Conservation (phyloP, 2,113 vertebrate species). For the Sinocyclocheilus maitianheensis region DNA sequence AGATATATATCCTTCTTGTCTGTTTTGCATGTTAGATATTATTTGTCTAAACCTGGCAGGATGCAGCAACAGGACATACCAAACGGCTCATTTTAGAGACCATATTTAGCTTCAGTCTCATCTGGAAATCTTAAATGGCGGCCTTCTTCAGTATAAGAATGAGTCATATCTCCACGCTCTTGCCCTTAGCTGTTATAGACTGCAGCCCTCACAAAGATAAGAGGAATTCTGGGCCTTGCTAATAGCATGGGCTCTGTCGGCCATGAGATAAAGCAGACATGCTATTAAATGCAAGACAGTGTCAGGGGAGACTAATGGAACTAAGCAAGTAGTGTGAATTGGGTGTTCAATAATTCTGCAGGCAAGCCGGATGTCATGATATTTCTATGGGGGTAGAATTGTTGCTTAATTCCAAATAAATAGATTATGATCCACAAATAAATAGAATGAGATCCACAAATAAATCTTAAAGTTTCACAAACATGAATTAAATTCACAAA, state of each 20-base stretch:
- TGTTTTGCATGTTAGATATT: not conserved
- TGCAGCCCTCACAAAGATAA: slow-evolving; percentile 42
- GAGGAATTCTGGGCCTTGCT: slow-evolving; percentile 33
- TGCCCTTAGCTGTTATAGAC: slow-evolving; percentile 7
- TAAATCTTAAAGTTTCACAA: no score
- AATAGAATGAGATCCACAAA: no score
- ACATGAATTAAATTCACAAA: no score
- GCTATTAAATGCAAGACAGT: slow-evolving; percentile 17
- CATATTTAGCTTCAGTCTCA: slow-evolving; percentile 7
- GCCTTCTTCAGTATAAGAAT: not conserved
- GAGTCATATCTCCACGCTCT: not conserved
- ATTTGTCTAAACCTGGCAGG: not conserved
- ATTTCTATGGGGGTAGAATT: no score
- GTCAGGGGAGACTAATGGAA: slow-evolving; percentile 13
- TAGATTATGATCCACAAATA: no score
- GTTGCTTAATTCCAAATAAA: no score
- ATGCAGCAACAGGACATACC: not conserved
- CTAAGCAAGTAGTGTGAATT: slow-evolving; percentile 12
- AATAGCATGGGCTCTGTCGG: slow-evolving; percentile 31
- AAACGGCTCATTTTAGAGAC: not conserved
- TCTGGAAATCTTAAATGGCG: not conserved
- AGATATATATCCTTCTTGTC: not conserved
- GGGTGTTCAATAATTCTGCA: slow-evolving; percentile 23
- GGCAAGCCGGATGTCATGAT: slow-evolving; percentile 7
- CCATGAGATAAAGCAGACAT: slow-evolving; percentile 39